Conservation (phyloP, 2,113 vertebrate genomes). For the Cygnus atratus region DNA sequence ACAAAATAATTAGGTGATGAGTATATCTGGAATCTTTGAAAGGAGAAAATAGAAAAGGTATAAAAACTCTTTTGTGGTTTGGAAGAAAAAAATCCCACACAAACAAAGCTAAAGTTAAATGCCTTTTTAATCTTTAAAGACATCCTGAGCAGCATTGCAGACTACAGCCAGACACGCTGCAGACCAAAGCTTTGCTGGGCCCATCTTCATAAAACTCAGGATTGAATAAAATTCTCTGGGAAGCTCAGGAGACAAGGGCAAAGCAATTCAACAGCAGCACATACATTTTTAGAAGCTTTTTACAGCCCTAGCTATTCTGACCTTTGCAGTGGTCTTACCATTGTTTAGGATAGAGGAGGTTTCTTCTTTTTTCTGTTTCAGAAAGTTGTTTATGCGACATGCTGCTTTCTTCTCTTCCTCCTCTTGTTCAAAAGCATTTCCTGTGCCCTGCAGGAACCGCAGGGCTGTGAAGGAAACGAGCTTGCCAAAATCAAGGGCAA, state of each 20-base stretch:
- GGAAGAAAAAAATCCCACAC: background rate
- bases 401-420: background rate
- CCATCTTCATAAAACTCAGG: constrained; percentile 23
- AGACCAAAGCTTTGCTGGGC: constrained; percentile 9
- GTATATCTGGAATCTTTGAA: background rate
- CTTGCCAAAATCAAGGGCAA: background rate
- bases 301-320: constrained; percentile 29
- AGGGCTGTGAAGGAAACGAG: background rate
- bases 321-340: constrained; percentile 4
- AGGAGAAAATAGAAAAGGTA: background rate
- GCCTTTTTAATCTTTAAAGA: constrained; percentile 59
- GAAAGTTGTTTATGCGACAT: background rate
- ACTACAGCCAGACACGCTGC: background rate
- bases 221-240: constrained; percentile 30
- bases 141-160: background rate
- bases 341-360: background rate
- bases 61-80: constrained; percentile 10
- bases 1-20: constrained; percentile 34
- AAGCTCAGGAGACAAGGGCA: constrained; percentile 36
- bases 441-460: background rate
- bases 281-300: constrained; percentile 52
- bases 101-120: background rate
- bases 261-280: constrained; percentile 23
- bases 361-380: background rate
- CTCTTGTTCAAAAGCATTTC: background rate